A percentile compares a stretch with the other conserved stretches of the same genome.
phyloP scores from a whole-genome alignment of 2,113 vertebrate species.

The Brienomyrus brachyistius region DNA sequence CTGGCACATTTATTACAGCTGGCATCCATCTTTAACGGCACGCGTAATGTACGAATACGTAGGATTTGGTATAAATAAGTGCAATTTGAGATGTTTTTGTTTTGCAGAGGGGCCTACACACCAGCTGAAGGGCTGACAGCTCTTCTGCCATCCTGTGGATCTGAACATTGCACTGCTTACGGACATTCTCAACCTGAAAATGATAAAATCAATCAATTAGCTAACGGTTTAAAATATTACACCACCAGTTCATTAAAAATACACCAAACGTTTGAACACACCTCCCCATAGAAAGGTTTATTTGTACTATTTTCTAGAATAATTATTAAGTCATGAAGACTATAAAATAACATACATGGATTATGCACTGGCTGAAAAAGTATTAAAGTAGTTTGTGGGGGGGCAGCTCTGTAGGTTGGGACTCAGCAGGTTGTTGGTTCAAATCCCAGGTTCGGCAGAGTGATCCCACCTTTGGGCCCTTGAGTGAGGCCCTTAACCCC shows the following conservation, averaged over 20 bases:
- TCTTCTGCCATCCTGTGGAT: conserved; percentile 78
- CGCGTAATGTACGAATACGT: background rate
- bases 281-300: background rate
- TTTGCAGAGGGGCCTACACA: conserved; percentile 40
- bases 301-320: background rate
- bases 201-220: conserved; percentile 6
- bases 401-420: background rate
- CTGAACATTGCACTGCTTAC: conserved; percentile 73
- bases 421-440: background rate
- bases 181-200: conserved; percentile 71
- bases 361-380: background rate
- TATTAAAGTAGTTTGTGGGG: background rate
- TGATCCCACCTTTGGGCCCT: background rate
- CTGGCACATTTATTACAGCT: background rate
- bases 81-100: background rate
- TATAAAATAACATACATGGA: background rate
- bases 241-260: background rate
- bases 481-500: background rate
- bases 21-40: background rate
- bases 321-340: background rate
- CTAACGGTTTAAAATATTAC: background rate
- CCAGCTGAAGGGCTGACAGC: conserved; percentile 77
- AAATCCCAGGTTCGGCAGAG: background rate
- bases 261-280: background rate
- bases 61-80: background rate